Evolutionary conservation across 2,797 vertebrate genomes (phyloP), one percentile per base, ranked within the genome.

Genomic region (Rhadinocentrus ornatus): DNA sequence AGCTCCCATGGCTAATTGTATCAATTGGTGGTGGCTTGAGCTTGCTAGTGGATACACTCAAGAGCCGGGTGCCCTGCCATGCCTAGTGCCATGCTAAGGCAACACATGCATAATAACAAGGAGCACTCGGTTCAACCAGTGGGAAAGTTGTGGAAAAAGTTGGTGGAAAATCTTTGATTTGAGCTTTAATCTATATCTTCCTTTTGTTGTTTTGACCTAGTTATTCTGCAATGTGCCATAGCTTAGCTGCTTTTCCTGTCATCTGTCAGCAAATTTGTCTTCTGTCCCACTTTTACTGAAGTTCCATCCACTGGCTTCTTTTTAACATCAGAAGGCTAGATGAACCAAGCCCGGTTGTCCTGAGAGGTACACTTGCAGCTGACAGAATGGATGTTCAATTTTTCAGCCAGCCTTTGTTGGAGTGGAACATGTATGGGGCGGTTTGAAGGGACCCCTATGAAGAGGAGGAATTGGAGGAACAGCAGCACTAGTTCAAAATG

Each of bases 101-200:
- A 73, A 75, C 88, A 81, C 77, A 56, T 78, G 76, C 83, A 65
- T 84, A 83, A 86, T 84, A 81, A 85, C 86, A 83, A 86, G 83
- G 86, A 88, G 85, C 85, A 70, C 80, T 87, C 81, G 2, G 81
- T 77, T 77, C 84, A 90, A 53, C 82, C 87, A 56, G 86, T 86
- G 31, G 93, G 86, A 92, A 78, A 89, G 86, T 72, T 89, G 89
- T 90, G 91, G 90, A 94, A 94, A 90, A 92, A 94, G 91, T 85
- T 93, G 93, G 94, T 96, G 95, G 94, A 93, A 81, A 90, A 89
- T 80, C 84, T 90, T 75, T 72, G 73, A 75, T 85, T 86, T 77
- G 57, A 86, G 83, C 75, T 72, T 80, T 71, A 27, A 67, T 87
- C 83, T 83, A 86, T 73, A 86, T 80, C 74, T 67, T 54, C 67